Percentiles rank a stretch among this genome's conserved stretches.
Evolutionary conservation across 2,113 vertebrate species (phyloP).

Genomic region (Hemichromis elongatus): DNA sequence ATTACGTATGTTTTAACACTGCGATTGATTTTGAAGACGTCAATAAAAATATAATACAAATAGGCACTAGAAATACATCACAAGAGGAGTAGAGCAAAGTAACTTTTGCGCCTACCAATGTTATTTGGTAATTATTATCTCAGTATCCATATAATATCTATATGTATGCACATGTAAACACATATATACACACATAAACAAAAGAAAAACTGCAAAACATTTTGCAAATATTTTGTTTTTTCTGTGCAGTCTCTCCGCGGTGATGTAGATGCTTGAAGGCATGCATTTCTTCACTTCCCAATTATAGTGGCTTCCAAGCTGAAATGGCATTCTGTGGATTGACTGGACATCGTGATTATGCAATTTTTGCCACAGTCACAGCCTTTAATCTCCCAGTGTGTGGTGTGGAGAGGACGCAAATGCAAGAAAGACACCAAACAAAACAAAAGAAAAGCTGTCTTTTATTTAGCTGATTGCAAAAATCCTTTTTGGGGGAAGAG

Average conservation of each 20-base stretch:
- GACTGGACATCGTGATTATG: not conserved
- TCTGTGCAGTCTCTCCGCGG: fast-evolving
- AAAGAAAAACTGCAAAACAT: not conserved
- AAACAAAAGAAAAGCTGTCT: not conserved
- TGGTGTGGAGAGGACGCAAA: not conserved
- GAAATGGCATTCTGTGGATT: not conserved
- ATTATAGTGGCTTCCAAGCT: not conserved
- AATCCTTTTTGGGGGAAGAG: not conserved
- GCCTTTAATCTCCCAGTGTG: not conserved
- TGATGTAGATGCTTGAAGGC: not conserved
- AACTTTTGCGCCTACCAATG: not conserved
- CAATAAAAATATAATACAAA: not conserved
- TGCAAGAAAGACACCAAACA: fast-evolving
- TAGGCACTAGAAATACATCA: not conserved
- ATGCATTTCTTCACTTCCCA: not conserved
- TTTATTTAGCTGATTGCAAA: not conserved
- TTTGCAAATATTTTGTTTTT: not conserved
- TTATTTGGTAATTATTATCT: not conserved
- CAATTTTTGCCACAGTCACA: not conserved
- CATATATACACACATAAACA: not conserved
- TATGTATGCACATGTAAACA: not conserved
- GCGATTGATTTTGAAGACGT: not conserved
- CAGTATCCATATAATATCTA: not conserved
- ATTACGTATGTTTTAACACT: not conserved
- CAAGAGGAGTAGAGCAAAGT: not conserved